phyloP scores from a whole-genome alignment of 2,113 vertebrate genomes.

The Brevimyrus niger region DNA sequence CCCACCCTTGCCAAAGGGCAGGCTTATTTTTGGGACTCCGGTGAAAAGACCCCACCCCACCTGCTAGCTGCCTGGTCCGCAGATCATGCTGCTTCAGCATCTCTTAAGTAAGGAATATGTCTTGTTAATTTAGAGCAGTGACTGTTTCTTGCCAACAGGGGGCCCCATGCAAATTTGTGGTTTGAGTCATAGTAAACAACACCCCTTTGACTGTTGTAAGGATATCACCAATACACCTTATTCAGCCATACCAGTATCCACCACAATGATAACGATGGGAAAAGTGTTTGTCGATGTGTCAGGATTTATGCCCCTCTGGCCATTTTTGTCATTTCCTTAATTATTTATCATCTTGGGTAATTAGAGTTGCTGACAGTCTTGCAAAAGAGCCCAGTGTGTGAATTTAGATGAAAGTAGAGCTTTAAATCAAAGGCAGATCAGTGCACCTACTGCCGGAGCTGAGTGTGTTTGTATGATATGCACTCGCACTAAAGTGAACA shows the following conservation, averaged over 20 bases:
- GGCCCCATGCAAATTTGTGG: not conserved
- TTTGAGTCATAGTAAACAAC: not conserved
- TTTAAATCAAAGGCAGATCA: not conserved
- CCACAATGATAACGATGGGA: not conserved
- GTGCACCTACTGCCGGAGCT: not conserved
- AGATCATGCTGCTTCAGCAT: not conserved
- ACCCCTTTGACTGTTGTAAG: not conserved
- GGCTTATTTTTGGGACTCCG: not conserved
- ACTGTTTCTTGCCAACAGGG: not conserved
- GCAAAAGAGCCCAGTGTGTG: not conserved
- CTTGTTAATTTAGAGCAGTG: not conserved
- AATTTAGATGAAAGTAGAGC: not conserved
- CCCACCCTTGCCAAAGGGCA: not conserved
- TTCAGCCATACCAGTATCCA: not conserved
- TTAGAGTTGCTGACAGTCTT: not conserved
- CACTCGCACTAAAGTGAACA: not conserved
- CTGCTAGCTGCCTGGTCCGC: not conserved
- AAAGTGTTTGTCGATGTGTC: not conserved
- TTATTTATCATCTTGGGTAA: not conserved
- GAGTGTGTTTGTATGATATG: not conserved
- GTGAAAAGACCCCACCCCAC: not conserved
- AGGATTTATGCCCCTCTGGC: not conserved
- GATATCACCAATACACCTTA: no score
- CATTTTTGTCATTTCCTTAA: not conserved
- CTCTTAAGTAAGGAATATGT: not conserved